Evolutionary conservation across 2,113 vertebrate genomes (phyloP).

Genomic region (Tenrec ecaudatus): DNA sequence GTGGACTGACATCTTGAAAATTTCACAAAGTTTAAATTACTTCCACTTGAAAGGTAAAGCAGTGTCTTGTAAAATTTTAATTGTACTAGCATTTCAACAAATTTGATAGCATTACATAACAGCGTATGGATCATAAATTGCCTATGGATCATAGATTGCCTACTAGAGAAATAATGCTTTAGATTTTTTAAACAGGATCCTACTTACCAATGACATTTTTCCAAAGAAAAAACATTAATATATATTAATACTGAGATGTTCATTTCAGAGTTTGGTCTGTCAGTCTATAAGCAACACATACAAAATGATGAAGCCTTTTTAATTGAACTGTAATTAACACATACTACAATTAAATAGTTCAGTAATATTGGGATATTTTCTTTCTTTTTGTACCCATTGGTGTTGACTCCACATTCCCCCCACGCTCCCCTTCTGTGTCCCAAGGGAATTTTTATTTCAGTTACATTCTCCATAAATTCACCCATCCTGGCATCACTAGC

Average conservation of each 20-base stretch:
- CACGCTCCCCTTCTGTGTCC: too few relatives aligned
- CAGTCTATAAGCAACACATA: not conserved
- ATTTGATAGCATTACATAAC: not conserved
- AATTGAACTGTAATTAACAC: too few relatives aligned
- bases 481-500: too few relatives aligned
- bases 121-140: not conserved
- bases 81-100: slow-evolving; percentile 38
- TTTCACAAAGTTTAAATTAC: slow-evolving; percentile 47
- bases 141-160: not conserved
- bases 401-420: too few relatives aligned
- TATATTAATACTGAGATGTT: not conserved
- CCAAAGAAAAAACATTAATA: not conserved
- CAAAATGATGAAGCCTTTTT: too few relatives aligned
- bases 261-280: not conserved
- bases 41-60: slow-evolving; percentile 52
- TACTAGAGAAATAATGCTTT: not conserved
- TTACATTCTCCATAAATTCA: too few relatives aligned
- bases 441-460: too few relatives aligned
- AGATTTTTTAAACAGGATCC: slow-evolving; percentile 32
- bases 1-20: slow-evolving; percentile 6
- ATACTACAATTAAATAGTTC: too few relatives aligned
- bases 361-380: too few relatives aligned
- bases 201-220: slow-evolving; percentile 2
- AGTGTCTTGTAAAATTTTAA: slow-evolving; percentile 58
- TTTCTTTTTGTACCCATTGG: too few relatives aligned